These are phyloP conservation scores for Anagyrus pseudococci DNA, from an alignment of 2,888 invertebrate genomes.

Conservation along the genomic window DNA sequence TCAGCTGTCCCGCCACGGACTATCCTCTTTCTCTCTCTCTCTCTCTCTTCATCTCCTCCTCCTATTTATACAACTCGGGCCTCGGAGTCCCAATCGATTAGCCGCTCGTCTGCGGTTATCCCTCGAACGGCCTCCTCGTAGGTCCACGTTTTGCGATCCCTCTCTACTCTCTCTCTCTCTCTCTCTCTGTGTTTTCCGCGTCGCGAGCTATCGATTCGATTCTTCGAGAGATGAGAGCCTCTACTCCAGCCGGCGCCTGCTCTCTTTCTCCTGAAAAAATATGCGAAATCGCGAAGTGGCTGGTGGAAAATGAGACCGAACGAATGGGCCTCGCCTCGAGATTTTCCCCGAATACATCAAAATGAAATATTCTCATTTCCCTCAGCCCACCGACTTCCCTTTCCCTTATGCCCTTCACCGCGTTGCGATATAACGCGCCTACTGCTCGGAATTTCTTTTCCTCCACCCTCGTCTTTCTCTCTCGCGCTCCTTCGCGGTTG, in stretches of 20 bases:
- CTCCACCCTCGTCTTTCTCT: no score
- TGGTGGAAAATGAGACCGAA: neutral
- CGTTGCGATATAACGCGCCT: no score
- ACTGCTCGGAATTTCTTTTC: no score
- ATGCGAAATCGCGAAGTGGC: neutral
- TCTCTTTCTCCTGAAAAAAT: neutral
- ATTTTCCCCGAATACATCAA: slow-evolving; percentile 5
- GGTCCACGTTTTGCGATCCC: no score
- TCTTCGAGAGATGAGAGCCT: neutral
- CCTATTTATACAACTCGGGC: no score
- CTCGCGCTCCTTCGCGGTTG: no score
- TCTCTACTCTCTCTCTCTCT: no score
- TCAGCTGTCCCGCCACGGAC: slow-evolving; percentile 2
- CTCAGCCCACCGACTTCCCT: no score
- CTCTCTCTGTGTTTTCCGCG: no score
- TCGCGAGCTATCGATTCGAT: slow-evolving; percentile 19
- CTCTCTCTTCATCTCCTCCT: neutral
- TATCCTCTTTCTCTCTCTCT: neutral
- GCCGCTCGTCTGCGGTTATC: slow-evolving; percentile 8
- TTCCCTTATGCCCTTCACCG: no score
- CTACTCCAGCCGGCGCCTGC: neutral
- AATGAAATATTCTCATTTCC: slow-evolving; percentile 22
- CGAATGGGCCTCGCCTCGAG: neutral
- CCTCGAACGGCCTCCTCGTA: neutral
- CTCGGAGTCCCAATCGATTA: slow-evolving; percentile 24